Evolutionary conservation across 2,797 vertebrate species (phyloP).

Genomic region (Gymnoscopelus microlampas): DNA sequence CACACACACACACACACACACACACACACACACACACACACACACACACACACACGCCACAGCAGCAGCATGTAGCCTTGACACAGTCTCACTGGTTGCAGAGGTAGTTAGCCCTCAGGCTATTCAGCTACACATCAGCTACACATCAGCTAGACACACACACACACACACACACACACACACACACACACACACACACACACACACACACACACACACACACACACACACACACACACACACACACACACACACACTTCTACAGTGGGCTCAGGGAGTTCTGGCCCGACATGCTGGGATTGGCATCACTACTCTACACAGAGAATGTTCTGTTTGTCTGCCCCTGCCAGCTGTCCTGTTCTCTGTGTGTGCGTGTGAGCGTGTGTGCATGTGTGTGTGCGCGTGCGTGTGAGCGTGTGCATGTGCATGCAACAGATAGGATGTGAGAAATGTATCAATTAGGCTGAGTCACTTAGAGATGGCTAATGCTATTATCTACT

Average conservation of each 20-base stretch:
- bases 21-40: background rate
- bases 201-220: constrained; percentile 8
- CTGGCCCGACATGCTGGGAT: constrained; percentile 44
- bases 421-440: background rate
- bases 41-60: background rate
- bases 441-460: constrained; percentile 43
- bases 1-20: background rate
- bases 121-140: background rate
- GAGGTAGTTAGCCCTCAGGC: background rate
- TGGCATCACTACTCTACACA: constrained; percentile 62
- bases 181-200: constrained; percentile 21
- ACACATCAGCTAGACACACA: background rate
- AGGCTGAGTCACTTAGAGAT: constrained; percentile 21
- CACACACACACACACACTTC: constrained; percentile 42
- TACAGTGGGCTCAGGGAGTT: constrained; percentile 60
- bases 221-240: constrained; percentile 41
- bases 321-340: constrained; percentile 69
- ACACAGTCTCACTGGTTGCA: no score
- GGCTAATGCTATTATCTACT: no score
- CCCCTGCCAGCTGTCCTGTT: constrained; percentile 69
- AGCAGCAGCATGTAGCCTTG: no score
- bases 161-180: constrained; percentile 16
- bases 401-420: constrained; percentile 14
- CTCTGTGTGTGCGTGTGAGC: constrained; percentile 35
- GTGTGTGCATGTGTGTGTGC: constrained; percentile 37